phyloP scores from a whole-genome alignment of 2,797 vertebrate species.

The Epinephelus awoara region DNA sequence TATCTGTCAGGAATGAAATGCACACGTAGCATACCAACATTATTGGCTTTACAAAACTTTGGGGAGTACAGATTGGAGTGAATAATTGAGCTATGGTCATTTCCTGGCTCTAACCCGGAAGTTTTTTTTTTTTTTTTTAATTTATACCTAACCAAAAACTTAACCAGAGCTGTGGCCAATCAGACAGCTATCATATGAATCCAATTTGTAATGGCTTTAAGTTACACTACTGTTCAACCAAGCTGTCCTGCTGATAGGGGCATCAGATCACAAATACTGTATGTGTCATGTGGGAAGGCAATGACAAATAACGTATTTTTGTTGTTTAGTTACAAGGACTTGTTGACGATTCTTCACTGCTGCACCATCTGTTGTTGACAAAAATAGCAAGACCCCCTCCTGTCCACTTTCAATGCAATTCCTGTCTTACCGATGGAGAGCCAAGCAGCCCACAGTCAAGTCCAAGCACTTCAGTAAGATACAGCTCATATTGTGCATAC shows the following conservation, averaged over 20 bases:
- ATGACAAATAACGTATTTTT: not conserved
- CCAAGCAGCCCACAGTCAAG: slow-evolving; percentile 6
- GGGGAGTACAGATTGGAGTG: not conserved
- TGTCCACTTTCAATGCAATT: not conserved
- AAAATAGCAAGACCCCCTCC: slow-evolving; percentile 11
- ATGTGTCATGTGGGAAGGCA: not conserved
- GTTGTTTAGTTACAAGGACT: not conserved
- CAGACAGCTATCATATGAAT: not conserved
- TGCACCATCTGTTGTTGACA: slow-evolving; percentile 27
- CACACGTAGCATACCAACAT: too few relatives aligned
- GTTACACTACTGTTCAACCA: too few relatives aligned
- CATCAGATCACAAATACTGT: not conserved
- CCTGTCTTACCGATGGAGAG: slow-evolving; percentile 8
- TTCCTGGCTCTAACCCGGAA: not conserved
- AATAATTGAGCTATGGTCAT: not conserved
- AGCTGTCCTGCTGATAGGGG: not conserved
- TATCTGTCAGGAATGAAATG: too few relatives aligned
- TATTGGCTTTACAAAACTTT: too few relatives aligned
- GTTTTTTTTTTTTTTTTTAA: not conserved
- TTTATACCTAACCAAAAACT: not conserved
- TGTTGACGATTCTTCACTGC: not conserved
- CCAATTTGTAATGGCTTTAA: not conserved
- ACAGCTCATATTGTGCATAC: not conserved
- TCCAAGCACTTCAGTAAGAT: not conserved
- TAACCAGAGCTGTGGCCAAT: not conserved